Conservation (phyloP, 2,888 invertebrate species). For the Drosophila maculinotata region DNA sequence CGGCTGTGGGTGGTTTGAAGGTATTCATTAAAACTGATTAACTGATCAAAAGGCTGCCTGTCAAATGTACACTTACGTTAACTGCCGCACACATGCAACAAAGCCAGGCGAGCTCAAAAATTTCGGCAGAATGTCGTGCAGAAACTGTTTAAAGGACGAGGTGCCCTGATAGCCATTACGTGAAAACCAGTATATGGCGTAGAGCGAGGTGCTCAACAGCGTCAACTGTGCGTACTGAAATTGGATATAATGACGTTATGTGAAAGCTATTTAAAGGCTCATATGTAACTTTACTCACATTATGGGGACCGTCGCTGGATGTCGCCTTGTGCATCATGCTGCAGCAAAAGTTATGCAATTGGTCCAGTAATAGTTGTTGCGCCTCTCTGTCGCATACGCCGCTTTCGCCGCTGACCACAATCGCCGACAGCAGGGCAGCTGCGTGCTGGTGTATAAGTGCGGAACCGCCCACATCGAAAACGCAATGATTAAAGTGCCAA, state of each 20-base stretch:
- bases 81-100: conserved; percentile 62
- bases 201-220: conserved; percentile 78
- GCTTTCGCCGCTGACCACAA: conserved; percentile 75
- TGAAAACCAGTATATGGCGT: conserved; percentile 78
- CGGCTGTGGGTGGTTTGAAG: conserved; percentile 53
- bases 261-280: background rate
- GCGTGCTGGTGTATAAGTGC: conserved; percentile 84
- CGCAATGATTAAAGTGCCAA: conserved; percentile 84
- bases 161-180: conserved; percentile 53
- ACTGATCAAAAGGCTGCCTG: conserved; percentile 10
- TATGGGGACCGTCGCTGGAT: conserved; percentile 64
- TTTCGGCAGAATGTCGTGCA: conserved; percentile 76
- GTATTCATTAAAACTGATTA: conserved; percentile 39
- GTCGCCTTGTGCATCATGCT: conserved; percentile 83
- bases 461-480: conserved; percentile 82
- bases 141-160: conserved; percentile 69
- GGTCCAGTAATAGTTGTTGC: conserved; percentile 70
- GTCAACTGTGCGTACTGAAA: conserved; percentile 84
- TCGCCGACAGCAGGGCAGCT: conserved; percentile 80
- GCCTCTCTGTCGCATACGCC: conserved; percentile 76
- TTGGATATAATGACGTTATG: background rate
- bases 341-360: conserved; percentile 82
- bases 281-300: conserved; percentile 64
- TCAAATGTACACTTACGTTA: conserved; percentile 73
- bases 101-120: conserved; percentile 80